phyloP scores from a whole-genome alignment of 2,797 vertebrate genomes.

The Gallirallus australis region DNA sequence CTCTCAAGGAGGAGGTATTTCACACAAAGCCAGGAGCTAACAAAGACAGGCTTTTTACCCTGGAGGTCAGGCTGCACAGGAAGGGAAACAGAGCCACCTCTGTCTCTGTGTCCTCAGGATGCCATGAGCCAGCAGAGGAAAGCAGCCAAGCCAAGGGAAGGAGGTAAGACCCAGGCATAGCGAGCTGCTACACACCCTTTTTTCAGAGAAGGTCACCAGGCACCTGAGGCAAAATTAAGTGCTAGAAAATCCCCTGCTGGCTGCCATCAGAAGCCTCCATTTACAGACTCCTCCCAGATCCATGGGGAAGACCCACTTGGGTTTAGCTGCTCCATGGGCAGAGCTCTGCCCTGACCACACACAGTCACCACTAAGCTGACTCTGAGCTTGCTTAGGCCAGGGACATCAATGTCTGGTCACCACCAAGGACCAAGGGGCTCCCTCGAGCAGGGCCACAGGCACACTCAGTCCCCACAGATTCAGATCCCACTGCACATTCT shows the following conservation, averaged over 20 bases:
- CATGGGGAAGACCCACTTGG: rapidly evolving
- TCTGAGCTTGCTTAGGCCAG: not conserved
- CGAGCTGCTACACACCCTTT: rapidly evolving
- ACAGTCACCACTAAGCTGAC: not conserved
- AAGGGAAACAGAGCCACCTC: not conserved
- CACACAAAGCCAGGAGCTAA: not conserved
- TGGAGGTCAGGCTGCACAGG: rapidly evolving
- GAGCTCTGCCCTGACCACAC: not conserved
- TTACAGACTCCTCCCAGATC: not conserved
- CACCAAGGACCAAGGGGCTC: not conserved
- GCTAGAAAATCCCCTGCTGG: not conserved
- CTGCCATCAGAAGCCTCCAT: not conserved
- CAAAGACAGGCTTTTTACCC: not conserved
- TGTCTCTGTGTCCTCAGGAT: not conserved
- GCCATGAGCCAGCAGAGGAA: not conserved
- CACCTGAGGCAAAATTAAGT: not conserved
- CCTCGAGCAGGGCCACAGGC: not conserved
- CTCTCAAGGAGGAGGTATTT: not conserved
- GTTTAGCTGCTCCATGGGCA: not conserved
- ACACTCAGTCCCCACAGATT: not conserved
- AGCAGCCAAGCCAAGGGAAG: not conserved
- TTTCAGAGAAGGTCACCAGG: not conserved
- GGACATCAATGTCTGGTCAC: not conserved
- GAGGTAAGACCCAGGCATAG: not conserved
- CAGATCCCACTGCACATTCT: not conserved